These are phyloP conservation scores for Barypeithes pellucidus DNA, from an alignment of 2,888 invertebrate species.

Conservation along the genomic window DNA sequence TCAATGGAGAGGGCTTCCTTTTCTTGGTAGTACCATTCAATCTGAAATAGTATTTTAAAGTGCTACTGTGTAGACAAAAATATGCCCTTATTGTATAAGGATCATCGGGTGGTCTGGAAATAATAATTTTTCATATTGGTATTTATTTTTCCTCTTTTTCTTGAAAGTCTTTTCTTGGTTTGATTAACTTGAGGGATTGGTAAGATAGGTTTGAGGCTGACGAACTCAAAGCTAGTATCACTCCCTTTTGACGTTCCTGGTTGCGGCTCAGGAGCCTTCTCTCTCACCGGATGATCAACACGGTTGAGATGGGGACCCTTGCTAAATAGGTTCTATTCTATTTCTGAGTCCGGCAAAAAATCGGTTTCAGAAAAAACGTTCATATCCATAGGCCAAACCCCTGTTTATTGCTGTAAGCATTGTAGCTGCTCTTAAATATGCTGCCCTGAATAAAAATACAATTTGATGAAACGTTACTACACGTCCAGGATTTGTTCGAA, in stretches of 20 bases:
- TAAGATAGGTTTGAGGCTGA: conserved; percentile 24
- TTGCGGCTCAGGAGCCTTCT: conserved; percentile 30
- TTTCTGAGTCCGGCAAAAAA: conserved; percentile 19
- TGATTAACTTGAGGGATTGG: conserved; percentile 24
- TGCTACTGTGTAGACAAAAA: no score
- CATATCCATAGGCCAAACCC: conserved; percentile 10
- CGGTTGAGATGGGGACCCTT: no score
- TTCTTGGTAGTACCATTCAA: no score
- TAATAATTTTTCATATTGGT: no score
- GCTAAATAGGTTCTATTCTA: not conserved
- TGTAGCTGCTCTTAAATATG: not conserved
- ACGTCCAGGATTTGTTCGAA: conserved; percentile 22
- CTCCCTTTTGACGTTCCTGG: not conserved
- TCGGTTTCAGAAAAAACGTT: conserved; percentile 8
- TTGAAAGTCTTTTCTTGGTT: no score
- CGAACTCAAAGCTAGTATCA: conserved; percentile 29
- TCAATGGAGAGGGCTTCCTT: no score
- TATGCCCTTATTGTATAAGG: no score
- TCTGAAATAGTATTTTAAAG: no score
- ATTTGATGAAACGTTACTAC: conserved; percentile 31
- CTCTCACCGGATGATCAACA: no score
- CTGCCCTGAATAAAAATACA: no score
- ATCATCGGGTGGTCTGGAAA: no score
- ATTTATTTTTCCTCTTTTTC: no score
- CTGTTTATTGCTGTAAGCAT: conserved; percentile 29